Evolutionary conservation across 2,113 vertebrate genomes (phyloP).

Genomic region (Thunnus maccoyii): DNA sequence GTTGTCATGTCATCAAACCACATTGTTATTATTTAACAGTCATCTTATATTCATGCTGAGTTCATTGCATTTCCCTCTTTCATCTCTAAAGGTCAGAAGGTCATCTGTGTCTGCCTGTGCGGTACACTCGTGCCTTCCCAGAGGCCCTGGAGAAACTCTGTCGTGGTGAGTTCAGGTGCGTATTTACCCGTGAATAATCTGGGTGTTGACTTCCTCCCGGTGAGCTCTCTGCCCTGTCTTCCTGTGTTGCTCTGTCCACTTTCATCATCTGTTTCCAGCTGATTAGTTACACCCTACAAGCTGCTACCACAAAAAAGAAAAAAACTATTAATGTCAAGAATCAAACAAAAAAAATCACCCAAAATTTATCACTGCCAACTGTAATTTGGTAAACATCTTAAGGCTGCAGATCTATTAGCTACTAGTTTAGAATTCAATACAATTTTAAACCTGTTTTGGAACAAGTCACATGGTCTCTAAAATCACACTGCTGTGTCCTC

Average conservation of each 20-base stretch:
- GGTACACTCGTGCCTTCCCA: constrained; percentile 93
- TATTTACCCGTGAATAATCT: constrained; percentile 42
- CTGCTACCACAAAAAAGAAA: neutral
- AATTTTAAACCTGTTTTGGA: constrained; percentile 37
- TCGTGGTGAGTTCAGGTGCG: constrained; percentile 97
- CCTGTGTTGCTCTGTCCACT: neutral
- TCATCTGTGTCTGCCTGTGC: constrained; percentile 95
- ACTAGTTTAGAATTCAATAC: neutral
- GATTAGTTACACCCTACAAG: neutral
- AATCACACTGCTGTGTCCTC: neutral
- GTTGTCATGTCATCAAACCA: neutral
- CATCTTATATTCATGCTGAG: neutral
- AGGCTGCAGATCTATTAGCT: neutral
- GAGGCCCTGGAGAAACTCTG: constrained; percentile 93
- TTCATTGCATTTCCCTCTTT: constrained; percentile 24
- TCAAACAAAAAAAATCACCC: neutral
- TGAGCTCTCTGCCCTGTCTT: neutral
- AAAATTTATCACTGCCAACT: neutral
- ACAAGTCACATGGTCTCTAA: constrained; percentile 31
- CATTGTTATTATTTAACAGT: neutral
- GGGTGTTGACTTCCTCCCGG: neutral
- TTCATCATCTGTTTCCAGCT: neutral
- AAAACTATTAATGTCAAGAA: neutral
- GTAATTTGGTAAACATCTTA: neutral
- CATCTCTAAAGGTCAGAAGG: constrained; percentile 89